Conservation (phyloP, 2,888 invertebrate species). For the Tenthredo scrophulariae region DNA sequence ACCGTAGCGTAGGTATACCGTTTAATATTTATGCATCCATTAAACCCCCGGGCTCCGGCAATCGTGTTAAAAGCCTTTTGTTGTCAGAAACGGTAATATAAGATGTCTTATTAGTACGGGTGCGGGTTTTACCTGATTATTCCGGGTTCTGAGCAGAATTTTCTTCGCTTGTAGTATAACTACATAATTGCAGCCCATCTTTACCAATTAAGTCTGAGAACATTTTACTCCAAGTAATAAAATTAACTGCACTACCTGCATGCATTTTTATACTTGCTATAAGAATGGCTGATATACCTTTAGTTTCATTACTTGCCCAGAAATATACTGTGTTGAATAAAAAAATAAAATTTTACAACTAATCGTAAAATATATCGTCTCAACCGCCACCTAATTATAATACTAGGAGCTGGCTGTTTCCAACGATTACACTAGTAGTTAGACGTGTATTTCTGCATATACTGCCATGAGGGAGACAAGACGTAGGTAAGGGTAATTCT, state of each 20-base stretch:
- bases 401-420: conserved; percentile 5
- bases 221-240: not conserved
- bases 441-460: conserved; percentile 19
- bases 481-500: conserved; percentile 54
- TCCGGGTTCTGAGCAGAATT: not conserved
- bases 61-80: not conserved
- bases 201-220: not conserved
- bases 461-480: conserved; percentile 11
- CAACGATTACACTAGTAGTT: conserved; percentile 40
- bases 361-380: not conserved
- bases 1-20: not conserved
- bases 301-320: not conserved
- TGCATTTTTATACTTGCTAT: not conserved
- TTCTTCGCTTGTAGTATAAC: not conserved
- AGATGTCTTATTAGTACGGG: not conserved
- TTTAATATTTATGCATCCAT: conserved; percentile 37
- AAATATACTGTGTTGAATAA: not conserved
- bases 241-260: not conserved
- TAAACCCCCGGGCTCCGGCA: not conserved
- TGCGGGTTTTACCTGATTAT: not conserved
- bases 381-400: conserved; percentile 24
- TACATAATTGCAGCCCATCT: not conserved
- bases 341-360: not conserved
- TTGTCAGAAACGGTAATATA: conserved; percentile 14
- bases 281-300: not conserved